Base-by-base conservation (phyloP, 2,113 vertebrate genomes). In the Lophura nycthemera region DNA sequence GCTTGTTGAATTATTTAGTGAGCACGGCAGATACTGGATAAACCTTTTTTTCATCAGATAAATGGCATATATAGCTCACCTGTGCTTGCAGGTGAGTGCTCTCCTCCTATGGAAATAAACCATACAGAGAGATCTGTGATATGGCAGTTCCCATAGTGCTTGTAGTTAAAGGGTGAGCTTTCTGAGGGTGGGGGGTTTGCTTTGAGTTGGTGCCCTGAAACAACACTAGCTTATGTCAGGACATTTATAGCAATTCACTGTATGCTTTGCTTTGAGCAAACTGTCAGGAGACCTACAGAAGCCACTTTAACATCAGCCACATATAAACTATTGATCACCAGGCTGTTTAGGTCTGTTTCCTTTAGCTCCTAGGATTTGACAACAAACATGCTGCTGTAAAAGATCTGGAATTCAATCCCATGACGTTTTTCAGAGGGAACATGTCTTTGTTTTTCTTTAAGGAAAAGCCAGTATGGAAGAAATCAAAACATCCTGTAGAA, bases 1-100 rank as follows among this genome's bases (percentile, higher is more conserved):
- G 56, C 54, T 88, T 74, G 22, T 87, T 95, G 67, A 89, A 95
- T 92, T 89, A 95, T 92, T 96, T 81, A 83, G 32, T 67, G 54
- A 73, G 69, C 1, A 1, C 42, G 47, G 40, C 48, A 87, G 63
- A 65, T 70, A 38, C 24, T 67, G 75, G 21, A 76, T 66, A 78
- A 86, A 86, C 19, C 19, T 10, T 82, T 56, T 56, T 32, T 59
- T 73, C 13, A 4, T 67, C 42, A 56, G 71, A 25, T 18, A 52
- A 56, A 40, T 36, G 29, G 10, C 21, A 17, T 5, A 15, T 30
- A 2, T 3, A 47, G 38, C 15, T 43, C 59, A 82, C 4, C 21
- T 36, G n/a, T 73, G 54, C 70, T 77, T 83, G 69, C 72, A 45
- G 54, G 21, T 3, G 10, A 10, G 40, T 2, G 14, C 47, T 61